A percentile compares a stretch with the other conserved stretches of the same genome.
phyloP scores from a whole-genome alignment of 2,888 invertebrate genomes.

The Diaperis boleti region DNA sequence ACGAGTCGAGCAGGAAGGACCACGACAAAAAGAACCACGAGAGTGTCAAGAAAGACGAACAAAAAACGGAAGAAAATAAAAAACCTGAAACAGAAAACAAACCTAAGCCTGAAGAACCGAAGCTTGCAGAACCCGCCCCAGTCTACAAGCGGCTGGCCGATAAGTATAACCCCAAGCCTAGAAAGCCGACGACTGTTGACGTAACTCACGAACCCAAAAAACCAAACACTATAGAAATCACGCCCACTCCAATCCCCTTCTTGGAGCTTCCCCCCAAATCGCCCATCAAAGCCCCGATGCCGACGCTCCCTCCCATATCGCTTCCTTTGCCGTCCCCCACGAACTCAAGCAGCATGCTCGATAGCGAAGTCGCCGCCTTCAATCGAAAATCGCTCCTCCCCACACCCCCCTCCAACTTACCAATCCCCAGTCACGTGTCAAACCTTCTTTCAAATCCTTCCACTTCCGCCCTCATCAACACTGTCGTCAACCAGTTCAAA shows the following conservation, averaged over 20 bases:
- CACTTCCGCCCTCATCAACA: conserved; percentile 45
- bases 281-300: not conserved
- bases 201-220: conserved; percentile 29
- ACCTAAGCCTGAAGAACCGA: conserved; percentile 14
- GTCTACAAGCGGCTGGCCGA: conserved; percentile 62
- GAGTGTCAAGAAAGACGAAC: not conserved
- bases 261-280: not conserved
- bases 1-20: not conserved
- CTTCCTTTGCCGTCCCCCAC: conserved; percentile 27
- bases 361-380: conserved; percentile 24
- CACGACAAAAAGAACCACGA: not conserved
- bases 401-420: conserved; percentile 9
- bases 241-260: conserved; percentile 41
- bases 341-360: conserved; percentile 3
- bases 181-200: conserved; percentile 51
- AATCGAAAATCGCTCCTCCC: conserved; percentile 23
- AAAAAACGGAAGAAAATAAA: not conserved
- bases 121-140: conserved; percentile 2
- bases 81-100: conserved; percentile 7
- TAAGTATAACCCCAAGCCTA: conserved; percentile 67
- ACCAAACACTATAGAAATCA: conserved; percentile 50
- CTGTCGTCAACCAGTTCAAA: conserved; percentile 46
- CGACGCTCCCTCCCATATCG: conserved; percentile 29
- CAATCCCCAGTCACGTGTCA: conserved; percentile 13
- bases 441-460: conserved; percentile 45